Percentiles rank a stretch among this genome's conserved stretches.
phyloP scores from a whole-genome alignment of 2,113 vertebrate species.

The Pteropus alecto region DNA sequence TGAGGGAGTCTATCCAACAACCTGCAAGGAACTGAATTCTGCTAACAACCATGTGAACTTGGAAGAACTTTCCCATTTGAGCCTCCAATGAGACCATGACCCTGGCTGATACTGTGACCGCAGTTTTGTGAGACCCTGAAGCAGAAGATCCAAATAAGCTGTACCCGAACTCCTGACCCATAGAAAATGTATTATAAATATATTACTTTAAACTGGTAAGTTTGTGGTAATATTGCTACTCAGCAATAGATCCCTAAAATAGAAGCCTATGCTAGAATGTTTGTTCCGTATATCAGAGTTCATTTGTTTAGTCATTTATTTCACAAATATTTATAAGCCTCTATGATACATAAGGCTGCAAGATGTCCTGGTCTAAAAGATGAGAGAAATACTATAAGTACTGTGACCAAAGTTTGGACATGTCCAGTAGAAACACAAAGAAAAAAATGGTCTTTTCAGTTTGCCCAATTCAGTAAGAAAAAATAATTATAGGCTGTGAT shows the following conservation, averaged over 20 bases:
- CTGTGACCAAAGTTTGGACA: not conserved
- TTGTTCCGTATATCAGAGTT: not conserved
- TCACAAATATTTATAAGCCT: not conserved
- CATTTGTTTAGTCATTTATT: not conserved
- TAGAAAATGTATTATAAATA: not conserved
- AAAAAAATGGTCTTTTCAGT: not conserved
- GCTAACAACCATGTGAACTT: not conserved
- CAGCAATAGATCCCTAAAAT: not conserved
- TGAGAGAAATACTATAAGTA: not conserved
- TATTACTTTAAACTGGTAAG: not conserved
- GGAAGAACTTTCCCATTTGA: not conserved
- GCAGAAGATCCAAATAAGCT: not conserved
- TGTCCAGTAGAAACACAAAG: not conserved
- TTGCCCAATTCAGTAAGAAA: not conserved
- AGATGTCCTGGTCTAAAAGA: not conserved
- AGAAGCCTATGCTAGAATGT: not conserved
- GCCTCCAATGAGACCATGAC: not conserved
- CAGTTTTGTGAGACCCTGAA: not conserved
- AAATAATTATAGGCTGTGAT: not conserved
- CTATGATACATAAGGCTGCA: not conserved
- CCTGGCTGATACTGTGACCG: not conserved
- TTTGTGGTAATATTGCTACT: not conserved
- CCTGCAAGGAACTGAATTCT: not conserved
- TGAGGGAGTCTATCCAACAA: not conserved
- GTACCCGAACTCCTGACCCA: not conserved